phyloP scores from a whole-genome alignment of 2,888 invertebrate genomes.

The Darwinula stevensoni region DNA sequence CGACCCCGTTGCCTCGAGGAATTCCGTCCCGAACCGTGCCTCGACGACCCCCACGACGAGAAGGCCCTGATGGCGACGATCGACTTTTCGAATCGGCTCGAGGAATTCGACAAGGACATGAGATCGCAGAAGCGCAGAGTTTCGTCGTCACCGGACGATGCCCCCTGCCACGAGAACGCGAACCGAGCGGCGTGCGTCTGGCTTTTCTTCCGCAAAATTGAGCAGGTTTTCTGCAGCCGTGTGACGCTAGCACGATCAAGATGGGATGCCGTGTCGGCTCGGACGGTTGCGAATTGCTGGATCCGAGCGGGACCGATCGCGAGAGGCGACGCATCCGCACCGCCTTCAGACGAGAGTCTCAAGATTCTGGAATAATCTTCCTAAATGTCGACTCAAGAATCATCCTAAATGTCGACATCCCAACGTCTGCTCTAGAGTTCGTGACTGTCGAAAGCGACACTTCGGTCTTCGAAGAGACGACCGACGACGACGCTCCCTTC shows the following conservation, averaged over 20 bases:
- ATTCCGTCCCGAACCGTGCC: neutral
- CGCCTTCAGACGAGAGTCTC: too few relatives aligned
- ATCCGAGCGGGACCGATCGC: too few relatives aligned
- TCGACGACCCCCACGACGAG: neutral
- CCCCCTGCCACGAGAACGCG: neutral
- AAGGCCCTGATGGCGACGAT: neutral
- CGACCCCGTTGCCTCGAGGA: neutral
- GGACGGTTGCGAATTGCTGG: too few relatives aligned
- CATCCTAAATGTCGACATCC: too few relatives aligned
- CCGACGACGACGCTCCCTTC: too few relatives aligned
- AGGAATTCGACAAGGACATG: neutral
- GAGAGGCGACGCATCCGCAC: too few relatives aligned
- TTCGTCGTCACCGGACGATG: conserved; percentile 2
- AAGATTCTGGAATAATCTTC: too few relatives aligned
- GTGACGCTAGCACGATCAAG: neutral
- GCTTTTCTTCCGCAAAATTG: neutral
- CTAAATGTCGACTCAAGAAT: too few relatives aligned
- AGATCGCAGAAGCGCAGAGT: neutral
- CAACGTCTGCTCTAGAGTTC: too few relatives aligned
- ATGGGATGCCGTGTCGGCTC: too few relatives aligned
- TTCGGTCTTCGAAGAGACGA: too few relatives aligned
- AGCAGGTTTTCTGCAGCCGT: neutral
- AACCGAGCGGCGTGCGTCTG: neutral
- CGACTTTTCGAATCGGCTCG: neutral
- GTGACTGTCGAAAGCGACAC: too few relatives aligned